Conservation (phyloP, 2,888 invertebrate genomes). For the Cosmopolites sordidus region DNA sequence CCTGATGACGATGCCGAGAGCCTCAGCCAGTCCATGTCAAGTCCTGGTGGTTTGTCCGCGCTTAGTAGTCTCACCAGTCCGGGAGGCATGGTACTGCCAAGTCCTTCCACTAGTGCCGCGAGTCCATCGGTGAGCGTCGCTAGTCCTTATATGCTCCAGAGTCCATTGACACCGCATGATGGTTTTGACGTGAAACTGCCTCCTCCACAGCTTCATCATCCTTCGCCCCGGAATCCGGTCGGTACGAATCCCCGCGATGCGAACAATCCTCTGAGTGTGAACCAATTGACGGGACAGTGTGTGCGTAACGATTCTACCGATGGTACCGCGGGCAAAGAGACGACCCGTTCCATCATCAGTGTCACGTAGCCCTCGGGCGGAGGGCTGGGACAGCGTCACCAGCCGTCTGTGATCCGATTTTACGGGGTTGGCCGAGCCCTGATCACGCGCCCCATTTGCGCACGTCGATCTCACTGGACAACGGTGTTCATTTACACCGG, state of each 20-base stretch:
- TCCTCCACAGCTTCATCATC: slow-evolving; percentile 48
- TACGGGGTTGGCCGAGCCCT: background rate
- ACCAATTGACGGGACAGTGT: slow-evolving; percentile 77
- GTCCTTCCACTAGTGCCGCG: slow-evolving; percentile 70
- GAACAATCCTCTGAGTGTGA: slow-evolving; percentile 88
- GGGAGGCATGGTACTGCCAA: slow-evolving; percentile 66
- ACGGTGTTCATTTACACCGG: slow-evolving; percentile 4
- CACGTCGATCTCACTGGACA: slow-evolving; percentile 17
- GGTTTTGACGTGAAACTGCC: slow-evolving; percentile 43
- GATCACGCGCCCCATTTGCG: background rate
- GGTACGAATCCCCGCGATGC: slow-evolving; percentile 89
- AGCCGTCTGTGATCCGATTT: slow-evolving; percentile 21
- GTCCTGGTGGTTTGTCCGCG: slow-evolving; percentile 61
- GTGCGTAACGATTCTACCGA: slow-evolving; percentile 45
- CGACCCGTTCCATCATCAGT: slow-evolving; percentile 48
- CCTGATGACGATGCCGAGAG: slow-evolving; percentile 65
- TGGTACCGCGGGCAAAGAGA: slow-evolving; percentile 43
- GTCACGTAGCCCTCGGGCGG: slow-evolving; percentile 46
- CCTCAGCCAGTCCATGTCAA: slow-evolving; percentile 57
- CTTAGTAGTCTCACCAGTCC: slow-evolving; percentile 68
- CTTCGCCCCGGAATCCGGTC: slow-evolving; percentile 69
- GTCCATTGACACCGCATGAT: slow-evolving; percentile 46
- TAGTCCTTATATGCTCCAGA: slow-evolving; percentile 55
- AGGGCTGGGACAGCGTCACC: slow-evolving; percentile 13
- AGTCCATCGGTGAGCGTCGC: slow-evolving; percentile 60